Evolutionary conservation across 2,113 vertebrate species (phyloP), one percentile per base, ranked within the genome.

Genomic region (Ranitomeya variabilis): DNA sequence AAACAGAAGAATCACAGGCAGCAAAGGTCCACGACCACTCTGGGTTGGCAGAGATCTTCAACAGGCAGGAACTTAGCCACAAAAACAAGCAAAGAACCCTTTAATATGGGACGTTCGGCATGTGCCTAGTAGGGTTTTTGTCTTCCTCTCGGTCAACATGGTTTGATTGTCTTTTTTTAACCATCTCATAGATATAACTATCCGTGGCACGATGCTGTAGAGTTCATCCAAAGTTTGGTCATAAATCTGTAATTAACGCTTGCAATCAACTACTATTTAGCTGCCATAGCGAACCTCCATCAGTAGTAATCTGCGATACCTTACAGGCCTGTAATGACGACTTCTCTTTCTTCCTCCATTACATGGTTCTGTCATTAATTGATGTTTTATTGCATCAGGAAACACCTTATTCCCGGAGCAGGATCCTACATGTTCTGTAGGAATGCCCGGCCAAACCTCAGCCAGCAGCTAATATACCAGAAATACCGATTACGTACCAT

Each of bases 371-470:
- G 52, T 21, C 3, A 5, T 26, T 19, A 81, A 62, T 62, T 62
- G 12, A 31, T 7, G 37, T n/a, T 80, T 83, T 52, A 67, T 67
- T 81, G 19, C 31, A 13, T 69, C 37, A 21, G 19, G 64, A 67
- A 83, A 69, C 82, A 45, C 52, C 52, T 66, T 31, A 55, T 26
- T 80, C 60, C 62, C 11, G 18, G 57, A 64, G 84, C 73, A 86
- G 71, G 84, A 77, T 51, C 2, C 7, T 77, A 86, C 84, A 77
- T 86, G 84, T 76, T 15, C 18, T 62, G 57, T 62, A 86, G 84
- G 23, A 85, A 86, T 64, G 26, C 13, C 64, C 64, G 57, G 84
- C 37, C 16, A 59, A 62, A 62, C 57, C 71, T 59, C 67, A 37
- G 21, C 45, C 15, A 73, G 83, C n/a, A 76, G 84, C 69, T n/a